Percentiles rank a stretch among this genome's conserved stretches.
These are phyloP conservation scores for Oxytorus armatus DNA, from an alignment of 2,888 invertebrate species.

Conservation along the genomic window DNA sequence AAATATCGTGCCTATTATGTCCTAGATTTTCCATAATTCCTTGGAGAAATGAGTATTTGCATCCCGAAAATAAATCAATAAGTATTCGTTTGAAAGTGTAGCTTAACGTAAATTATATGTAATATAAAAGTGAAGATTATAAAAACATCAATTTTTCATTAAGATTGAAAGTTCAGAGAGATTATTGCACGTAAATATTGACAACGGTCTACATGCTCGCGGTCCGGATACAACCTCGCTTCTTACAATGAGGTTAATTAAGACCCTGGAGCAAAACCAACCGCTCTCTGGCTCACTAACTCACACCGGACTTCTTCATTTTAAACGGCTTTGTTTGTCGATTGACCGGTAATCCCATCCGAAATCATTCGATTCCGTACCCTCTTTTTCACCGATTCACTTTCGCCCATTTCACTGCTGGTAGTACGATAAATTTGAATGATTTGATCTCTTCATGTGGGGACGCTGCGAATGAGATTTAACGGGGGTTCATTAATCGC, in stretches of 20 bases:
- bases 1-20: background rate
- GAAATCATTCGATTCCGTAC: constrained; percentile 49
- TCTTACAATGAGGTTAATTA: constrained; percentile 76
- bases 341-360: constrained; percentile 72
- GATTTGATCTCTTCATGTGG: too few species aligned
- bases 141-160: background rate
- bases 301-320: constrained; percentile 64
- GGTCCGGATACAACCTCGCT: constrained; percentile 25
- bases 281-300: constrained; percentile 18
- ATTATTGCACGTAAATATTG: background rate
- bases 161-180: background rate
- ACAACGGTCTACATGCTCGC: background rate
- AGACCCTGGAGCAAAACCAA: constrained; percentile 68
- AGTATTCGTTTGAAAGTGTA: background rate
- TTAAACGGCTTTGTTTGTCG: constrained; percentile 68
- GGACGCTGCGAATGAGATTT: too few species aligned
- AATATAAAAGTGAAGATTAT: background rate
- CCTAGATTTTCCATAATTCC: background rate
- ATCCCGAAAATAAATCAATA: background rate
- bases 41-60: background rate
- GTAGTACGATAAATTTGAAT: background rate
- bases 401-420: background rate
- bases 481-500: too few species aligned
- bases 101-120: background rate
- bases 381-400: background rate